A percentile compares a stretch with the other conserved stretches of the same genome.
Evolutionary conservation across 2,888 invertebrate genomes (phyloP).

Genomic region (Dryobota labecula): DNA sequence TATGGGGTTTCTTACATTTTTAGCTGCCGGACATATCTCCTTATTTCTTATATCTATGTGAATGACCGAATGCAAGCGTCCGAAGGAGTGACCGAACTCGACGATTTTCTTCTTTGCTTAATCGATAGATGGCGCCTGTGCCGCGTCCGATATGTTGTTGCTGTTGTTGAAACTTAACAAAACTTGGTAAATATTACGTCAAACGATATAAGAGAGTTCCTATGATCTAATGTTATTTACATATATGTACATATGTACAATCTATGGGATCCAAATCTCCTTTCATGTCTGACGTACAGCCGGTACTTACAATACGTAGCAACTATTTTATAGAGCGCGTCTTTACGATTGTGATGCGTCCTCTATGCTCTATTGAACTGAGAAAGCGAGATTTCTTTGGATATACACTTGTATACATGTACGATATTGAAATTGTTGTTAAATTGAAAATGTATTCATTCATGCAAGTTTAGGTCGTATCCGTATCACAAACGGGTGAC

Average conservation of each 20-base stretch:
- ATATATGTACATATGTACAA: constrained; percentile 49
- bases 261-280: constrained; percentile 41
- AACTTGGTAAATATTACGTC: constrained; percentile 20
- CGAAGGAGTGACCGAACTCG: too few relatives aligned
- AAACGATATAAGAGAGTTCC: constrained; percentile 23
- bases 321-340: constrained; percentile 53
- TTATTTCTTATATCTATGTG: too few relatives aligned
- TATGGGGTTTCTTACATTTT: too few relatives aligned
- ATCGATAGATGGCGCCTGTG: too few relatives aligned
- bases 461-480: constrained; percentile 57
- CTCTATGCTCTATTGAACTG: constrained; percentile 60
- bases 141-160: too few relatives aligned
- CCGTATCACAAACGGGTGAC: constrained; percentile 43
- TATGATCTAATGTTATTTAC: constrained; percentile 56
- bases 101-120: too few relatives aligned
- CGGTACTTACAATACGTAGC: constrained; percentile 32
- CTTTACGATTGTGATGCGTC: constrained; percentile 46
- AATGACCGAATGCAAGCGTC: too few relatives aligned
- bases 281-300: constrained; percentile 48
- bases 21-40: too few relatives aligned
- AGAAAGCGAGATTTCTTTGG: constrained; percentile 64
- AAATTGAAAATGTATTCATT: constrained; percentile 64
- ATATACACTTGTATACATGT: constrained; percentile 42
- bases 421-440: constrained; percentile 67
- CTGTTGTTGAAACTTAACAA: constrained; percentile 43